Evolutionary conservation across 2,888 invertebrate species (phyloP).

Genomic region (Balanococcus diminutus): DNA sequence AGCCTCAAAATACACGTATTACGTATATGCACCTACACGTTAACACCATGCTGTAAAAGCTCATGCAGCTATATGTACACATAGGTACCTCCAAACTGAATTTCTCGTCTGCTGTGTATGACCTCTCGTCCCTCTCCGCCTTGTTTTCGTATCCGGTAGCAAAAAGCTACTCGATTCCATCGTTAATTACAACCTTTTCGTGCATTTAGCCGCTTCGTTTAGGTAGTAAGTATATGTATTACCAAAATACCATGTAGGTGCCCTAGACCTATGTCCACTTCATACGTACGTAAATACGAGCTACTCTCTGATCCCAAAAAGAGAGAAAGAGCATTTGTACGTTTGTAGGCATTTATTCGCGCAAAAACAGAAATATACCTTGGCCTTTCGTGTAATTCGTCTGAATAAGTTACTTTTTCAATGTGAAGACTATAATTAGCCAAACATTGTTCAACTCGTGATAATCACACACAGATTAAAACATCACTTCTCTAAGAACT

Average conservation of each 20-base stretch:
- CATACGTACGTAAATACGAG: too few relatives aligned
- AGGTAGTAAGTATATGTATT: neutral
- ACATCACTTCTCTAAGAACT: too few relatives aligned
- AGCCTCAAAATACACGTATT: neutral
- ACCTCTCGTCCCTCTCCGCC: neutral
- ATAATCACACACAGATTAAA: too few relatives aligned
- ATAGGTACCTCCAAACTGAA: neutral
- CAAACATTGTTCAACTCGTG: too few relatives aligned
- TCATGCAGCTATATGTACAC: neutral
- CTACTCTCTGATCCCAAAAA: too few relatives aligned
- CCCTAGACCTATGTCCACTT: neutral
- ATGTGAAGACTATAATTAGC: too few relatives aligned
- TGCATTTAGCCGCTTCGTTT: neutral
- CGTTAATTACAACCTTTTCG: constrained; percentile 23
- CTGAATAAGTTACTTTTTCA: too few relatives aligned
- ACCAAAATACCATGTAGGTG: neutral
- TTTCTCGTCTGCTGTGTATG: neutral
- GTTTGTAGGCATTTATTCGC: too few relatives aligned
- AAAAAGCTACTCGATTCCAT: constrained; percentile 19
- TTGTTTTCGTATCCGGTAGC: neutral
- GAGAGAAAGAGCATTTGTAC: too few relatives aligned
- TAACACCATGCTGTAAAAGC: constrained; percentile 3
- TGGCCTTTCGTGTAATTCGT: too few relatives aligned
- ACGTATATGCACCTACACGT: neutral
- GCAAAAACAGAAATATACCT: too few relatives aligned